phyloP scores from a whole-genome alignment of 2,797 vertebrate genomes.

The Selene dorsalis region DNA sequence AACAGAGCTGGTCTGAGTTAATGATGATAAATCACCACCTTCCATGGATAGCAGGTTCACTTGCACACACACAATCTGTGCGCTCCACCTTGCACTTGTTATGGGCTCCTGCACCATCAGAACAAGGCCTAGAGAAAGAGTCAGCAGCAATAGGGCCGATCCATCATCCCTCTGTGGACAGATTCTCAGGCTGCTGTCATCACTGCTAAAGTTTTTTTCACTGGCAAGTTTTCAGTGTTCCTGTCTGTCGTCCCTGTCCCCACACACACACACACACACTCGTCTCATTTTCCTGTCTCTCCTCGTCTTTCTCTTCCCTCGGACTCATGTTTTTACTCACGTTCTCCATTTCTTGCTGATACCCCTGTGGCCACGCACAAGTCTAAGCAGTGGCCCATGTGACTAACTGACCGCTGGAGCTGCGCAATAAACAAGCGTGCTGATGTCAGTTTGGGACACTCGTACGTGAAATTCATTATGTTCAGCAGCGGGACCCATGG shows the following conservation, averaged over 20 bases:
- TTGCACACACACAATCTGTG: not conserved
- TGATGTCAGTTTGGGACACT: constrained; percentile 38
- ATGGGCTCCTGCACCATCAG: constrained; percentile 5
- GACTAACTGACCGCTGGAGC: constrained; percentile 23
- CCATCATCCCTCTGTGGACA: constrained; percentile 41
- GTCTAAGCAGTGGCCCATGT: constrained; percentile 4
- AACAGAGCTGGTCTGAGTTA: not conserved
- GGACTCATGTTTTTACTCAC: constrained; percentile 37
- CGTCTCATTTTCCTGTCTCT: not conserved
- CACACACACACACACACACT: constrained; percentile 8
- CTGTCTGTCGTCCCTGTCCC: constrained; percentile 16
- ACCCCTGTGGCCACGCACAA: constrained; percentile 27
- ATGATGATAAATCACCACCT: constrained; percentile 1
- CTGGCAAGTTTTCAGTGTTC: constrained; percentile 47
- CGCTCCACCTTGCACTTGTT: no score
- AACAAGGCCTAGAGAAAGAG: not conserved
- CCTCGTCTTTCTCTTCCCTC: not conserved
- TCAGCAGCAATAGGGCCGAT: constrained; percentile 11
- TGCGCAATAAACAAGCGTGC: constrained; percentile 13
- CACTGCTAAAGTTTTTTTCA: constrained; percentile 31
- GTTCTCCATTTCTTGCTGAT: constrained; percentile 20
- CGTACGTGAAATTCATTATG: constrained; percentile 20
- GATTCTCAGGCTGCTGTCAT: constrained; percentile 44
- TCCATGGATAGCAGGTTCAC: not conserved
- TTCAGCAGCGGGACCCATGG: not conserved